Evolutionary conservation across 2,888 invertebrate species (phyloP).

Genomic region (Machimus atricapillus): DNA sequence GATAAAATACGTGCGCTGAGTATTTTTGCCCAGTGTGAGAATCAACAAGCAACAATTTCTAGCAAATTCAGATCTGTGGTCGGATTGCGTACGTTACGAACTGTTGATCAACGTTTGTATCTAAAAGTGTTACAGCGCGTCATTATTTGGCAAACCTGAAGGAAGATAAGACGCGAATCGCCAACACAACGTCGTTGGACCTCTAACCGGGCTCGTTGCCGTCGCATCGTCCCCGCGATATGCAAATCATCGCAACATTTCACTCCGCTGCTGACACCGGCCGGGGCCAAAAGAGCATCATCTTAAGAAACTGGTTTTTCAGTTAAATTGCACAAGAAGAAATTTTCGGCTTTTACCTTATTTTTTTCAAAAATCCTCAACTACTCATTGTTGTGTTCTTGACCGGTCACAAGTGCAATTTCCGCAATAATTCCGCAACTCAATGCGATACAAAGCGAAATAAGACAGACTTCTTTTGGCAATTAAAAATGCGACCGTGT

Average conservation of each 20-base stretch:
- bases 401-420: neutral
- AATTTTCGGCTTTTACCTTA: neutral
- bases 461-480: neutral
- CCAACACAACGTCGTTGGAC: slow-evolving; percentile 13
- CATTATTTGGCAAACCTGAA: neutral
- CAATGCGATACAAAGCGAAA: neutral
- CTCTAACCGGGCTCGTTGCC: neutral
- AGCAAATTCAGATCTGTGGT: neutral
- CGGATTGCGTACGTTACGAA: slow-evolving; percentile 10
- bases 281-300: neutral
- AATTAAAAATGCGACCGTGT: slow-evolving; percentile 21
- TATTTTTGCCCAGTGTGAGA: neutral
- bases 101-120: neutral
- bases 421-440: slow-evolving; percentile 27
- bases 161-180: slow-evolving; percentile 28
- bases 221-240: neutral
- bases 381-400: slow-evolving; percentile 9
- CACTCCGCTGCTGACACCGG: neutral
- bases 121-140: slow-evolving; percentile 14
- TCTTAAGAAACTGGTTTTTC: slow-evolving; percentile 23
- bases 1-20: neutral
- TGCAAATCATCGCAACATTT: slow-evolving; percentile 6
- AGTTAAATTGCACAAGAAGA: neutral
- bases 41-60: slow-evolving; percentile 6
- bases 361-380: neutral